Evolutionary conservation across 2,113 vertebrate species (phyloP).

Genomic region (Antidorcas marsupialis): DNA sequence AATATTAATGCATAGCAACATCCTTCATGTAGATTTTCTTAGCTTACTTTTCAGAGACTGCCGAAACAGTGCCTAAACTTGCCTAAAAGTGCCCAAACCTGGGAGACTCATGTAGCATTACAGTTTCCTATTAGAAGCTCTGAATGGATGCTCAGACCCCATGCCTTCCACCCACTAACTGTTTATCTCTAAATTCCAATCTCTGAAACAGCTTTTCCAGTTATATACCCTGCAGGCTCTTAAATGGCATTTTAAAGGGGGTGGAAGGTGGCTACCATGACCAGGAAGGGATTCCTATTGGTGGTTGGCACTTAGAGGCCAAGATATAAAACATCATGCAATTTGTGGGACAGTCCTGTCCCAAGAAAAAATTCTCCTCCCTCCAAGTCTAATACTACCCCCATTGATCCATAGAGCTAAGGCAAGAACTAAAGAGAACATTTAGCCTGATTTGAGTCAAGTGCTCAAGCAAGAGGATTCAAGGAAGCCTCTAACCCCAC

Average conservation of each 20-base stretch:
- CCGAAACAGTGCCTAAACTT: background rate
- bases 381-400: background rate
- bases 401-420: background rate
- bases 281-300: fast-evolving
- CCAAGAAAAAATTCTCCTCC: background rate
- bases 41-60: background rate
- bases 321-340: background rate
- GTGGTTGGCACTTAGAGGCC: background rate
- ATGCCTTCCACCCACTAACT: background rate
- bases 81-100: background rate
- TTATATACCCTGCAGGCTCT: background rate
- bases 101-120: background rate
- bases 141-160: background rate
- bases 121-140: background rate
- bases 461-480: background rate
- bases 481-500: background rate
- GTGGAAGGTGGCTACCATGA: background rate
- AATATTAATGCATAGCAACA: background rate
- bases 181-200: background rate
- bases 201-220: background rate
- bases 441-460: background rate
- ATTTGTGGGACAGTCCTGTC: background rate
- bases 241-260: background rate
- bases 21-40: background rate
- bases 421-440: background rate